A percentile compares a stretch with the other conserved stretches of the same genome.
phyloP scores from a whole-genome alignment of 2,113 vertebrate genomes.

The Butorides virescens region DNA sequence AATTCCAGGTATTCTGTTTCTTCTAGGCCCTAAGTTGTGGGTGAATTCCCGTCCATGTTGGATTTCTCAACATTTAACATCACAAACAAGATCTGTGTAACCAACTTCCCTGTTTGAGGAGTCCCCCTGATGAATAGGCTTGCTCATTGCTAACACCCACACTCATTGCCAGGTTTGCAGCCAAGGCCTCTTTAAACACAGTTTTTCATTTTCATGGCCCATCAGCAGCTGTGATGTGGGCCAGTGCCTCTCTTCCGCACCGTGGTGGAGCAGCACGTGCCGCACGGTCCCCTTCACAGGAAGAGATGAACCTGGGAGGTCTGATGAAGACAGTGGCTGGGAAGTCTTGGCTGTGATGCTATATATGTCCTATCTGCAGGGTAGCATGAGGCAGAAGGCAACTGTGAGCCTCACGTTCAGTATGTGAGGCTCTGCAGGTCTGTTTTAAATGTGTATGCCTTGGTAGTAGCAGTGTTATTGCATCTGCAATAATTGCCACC shows the following conservation, averaged over 20 bases:
- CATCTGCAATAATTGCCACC: background rate
- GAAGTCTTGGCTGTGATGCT: background rate
- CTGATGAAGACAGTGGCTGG: background rate
- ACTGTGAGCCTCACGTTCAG: background rate
- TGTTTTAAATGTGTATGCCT: background rate
- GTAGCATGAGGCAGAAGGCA: background rate
- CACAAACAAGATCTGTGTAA: background rate
- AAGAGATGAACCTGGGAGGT: background rate
- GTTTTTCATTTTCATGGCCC: background rate
- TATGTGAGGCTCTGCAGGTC: background rate
- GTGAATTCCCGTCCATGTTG: background rate
- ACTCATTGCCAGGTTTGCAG: background rate
- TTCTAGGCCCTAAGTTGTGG: background rate
- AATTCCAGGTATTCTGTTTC: background rate
- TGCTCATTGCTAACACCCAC: background rate
- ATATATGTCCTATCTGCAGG: background rate
- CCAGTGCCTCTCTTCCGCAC: background rate
- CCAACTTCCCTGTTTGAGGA: background rate
- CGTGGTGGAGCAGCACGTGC: fast-evolving
- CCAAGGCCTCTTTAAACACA: background rate
- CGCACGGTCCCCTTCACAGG: background rate
- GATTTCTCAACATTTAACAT: background rate
- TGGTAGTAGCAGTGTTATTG: background rate
- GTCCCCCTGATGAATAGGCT: background rate
- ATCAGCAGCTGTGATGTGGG: background rate